Evolutionary conservation across 2,113 vertebrate genomes (phyloP), one percentile per base, ranked within the genome.

Genomic region (Pungitius pungitius): DNA sequence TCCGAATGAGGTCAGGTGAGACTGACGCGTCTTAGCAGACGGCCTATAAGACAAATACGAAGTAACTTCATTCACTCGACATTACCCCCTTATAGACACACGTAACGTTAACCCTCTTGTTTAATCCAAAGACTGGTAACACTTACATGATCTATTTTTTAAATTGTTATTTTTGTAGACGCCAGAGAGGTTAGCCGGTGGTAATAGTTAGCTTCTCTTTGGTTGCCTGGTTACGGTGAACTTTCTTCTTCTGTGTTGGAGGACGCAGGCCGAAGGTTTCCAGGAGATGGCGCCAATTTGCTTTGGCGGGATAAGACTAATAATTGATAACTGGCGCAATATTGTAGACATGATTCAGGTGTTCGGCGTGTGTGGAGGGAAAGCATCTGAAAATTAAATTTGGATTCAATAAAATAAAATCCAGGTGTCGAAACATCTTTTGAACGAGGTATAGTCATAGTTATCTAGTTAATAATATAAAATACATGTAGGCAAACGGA

Each of bases 161-260:
- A 18, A 15, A 42, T 1, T 3, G 9, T 9, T 14, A 37, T 22
- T 1, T 60, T 33, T 33, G 13, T 14, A 33, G 42, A 14, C 59
- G 39, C 1, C 11, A 42, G 35, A 13, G 54, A 30, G 9, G 20
- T 11, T 18, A 7, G 18, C 11, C 33, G 33, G 33, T 35, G 33
- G 33, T 7, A 35, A 35, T 49, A 22, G 60, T 22, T 20, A 8
- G 72, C 63, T 55, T 54, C 15, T 54, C 39, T 43, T 33, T 11
- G 62, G 81, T 81, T 86, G 78, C 75, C 69, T 68, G 42, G 81
- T 58, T 73, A 84, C 78, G 24, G 35, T 52, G 12, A 33, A 35
- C 24, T 33, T 68, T 74, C 64, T 80, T 74, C 69, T 66, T 78
- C 64, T 69, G 24, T 15, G 75, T 45, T 60, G 63, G 63, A 69